Evolutionary conservation across 2,888 invertebrate species (phyloP).

Genomic region (Blastobasis adustella): DNA sequence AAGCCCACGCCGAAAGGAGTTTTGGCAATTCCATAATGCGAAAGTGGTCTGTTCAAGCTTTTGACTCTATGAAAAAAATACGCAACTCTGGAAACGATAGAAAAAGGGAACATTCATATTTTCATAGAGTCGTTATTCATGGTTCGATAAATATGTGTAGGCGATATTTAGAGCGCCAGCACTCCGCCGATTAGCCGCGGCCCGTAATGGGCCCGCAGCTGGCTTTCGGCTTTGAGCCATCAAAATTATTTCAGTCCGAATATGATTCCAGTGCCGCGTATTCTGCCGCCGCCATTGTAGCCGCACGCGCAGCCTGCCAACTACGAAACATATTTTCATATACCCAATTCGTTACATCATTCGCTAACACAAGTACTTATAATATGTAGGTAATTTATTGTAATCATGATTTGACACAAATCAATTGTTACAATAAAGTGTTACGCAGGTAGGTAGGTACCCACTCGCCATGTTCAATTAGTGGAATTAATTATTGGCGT

Average conservation of each 20-base stretch:
- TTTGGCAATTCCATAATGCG: conserved; percentile 75
- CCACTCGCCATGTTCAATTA: too few species aligned
- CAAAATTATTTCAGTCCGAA: conserved; percentile 58
- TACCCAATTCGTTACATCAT: too few species aligned
- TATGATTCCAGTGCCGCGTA: conserved; percentile 21
- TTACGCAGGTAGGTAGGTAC: too few species aligned
- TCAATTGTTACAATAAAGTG: too few species aligned
- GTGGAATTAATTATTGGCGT: too few species aligned
- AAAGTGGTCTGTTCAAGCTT: conserved; percentile 75
- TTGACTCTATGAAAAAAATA: conserved; percentile 74
- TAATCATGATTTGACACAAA: too few species aligned
- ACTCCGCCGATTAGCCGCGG: conserved; percentile 66
- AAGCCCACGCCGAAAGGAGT: conserved; percentile 52
- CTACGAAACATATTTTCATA: too few species aligned
- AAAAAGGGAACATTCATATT: conserved; percentile 72
- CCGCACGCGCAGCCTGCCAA: too few species aligned
- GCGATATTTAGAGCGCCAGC: conserved; percentile 69
- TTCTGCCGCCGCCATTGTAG: too few species aligned
- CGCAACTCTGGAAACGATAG: conserved; percentile 69
- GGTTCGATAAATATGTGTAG: conserved; percentile 66
- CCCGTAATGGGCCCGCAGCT: conserved; percentile 41
- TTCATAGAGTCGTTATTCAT: conserved; percentile 73
- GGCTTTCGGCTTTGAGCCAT: conserved; percentile 65
- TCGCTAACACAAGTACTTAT: too few species aligned
- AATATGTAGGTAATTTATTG: too few species aligned